Evolutionary conservation across 1,140 invertebrate genomes (phyloP).

Genomic region (Galleria mellonella): DNA sequence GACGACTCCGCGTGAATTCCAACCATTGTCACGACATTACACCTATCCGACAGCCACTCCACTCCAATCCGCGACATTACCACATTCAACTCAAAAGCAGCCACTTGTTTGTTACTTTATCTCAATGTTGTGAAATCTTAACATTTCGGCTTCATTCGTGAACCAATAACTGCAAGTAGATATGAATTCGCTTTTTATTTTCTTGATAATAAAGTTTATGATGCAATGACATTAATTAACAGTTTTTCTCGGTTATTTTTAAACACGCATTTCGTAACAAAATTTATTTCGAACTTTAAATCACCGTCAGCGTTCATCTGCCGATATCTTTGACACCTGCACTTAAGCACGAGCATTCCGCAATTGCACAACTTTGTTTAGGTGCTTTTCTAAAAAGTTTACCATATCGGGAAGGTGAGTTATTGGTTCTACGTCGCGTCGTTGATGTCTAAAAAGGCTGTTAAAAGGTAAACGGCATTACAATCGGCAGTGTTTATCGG

Average conservation of each 20-base stretch:
- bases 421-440: conserved; percentile 22
- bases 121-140: conserved; percentile 23
- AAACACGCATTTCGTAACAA: background rate
- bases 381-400: conserved; percentile 30
- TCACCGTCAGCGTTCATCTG: conserved; percentile 28
- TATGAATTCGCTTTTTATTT: conserved; percentile 14
- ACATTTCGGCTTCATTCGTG: conserved; percentile 17
- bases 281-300: conserved; percentile 1
- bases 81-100: conserved; percentile 15
- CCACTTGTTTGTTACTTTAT: conserved; percentile 31
- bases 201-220: background rate
- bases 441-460: conserved; percentile 31
- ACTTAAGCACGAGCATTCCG: conserved; percentile 20
- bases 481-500: conserved; percentile 36
- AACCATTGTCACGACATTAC: conserved; percentile 49
- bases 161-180: conserved; percentile 5
- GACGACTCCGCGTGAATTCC: conserved; percentile 57
- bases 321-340: conserved; percentile 27
- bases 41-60: conserved; percentile 10
- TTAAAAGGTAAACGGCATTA: conserved; percentile 40
- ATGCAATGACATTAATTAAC: too few relatives aligned
- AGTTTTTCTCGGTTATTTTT: too few relatives aligned
- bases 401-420: conserved; percentile 28
- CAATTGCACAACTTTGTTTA: conserved; percentile 36
- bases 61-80: conserved; percentile 7